These are phyloP conservation scores for Salpingus planirostris DNA, from an alignment of 2,888 invertebrate species.

Conservation along the genomic window DNA sequence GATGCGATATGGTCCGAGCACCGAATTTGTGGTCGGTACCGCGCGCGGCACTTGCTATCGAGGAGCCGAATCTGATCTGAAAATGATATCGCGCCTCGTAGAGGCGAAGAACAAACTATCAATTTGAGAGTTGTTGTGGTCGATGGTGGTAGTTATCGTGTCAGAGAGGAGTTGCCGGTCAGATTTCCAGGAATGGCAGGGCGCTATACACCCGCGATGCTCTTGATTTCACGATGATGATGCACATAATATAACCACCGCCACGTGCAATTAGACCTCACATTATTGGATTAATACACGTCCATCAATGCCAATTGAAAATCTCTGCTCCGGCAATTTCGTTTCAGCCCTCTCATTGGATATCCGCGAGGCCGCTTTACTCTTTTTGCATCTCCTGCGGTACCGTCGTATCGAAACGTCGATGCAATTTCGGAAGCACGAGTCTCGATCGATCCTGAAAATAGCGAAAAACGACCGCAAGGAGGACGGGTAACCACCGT, in stretches of 20 bases:
- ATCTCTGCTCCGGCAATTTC: conserved; percentile 19
- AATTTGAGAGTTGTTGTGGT: conserved; percentile 26
- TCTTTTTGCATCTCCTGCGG: conserved; percentile 6
- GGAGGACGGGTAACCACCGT: too few species aligned
- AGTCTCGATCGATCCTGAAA: too few species aligned
- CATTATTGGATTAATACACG: conserved; percentile 19
- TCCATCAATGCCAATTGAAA: conserved; percentile 20
- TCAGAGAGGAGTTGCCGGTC: conserved; percentile 22
- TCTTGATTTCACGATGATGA: conserved; percentile 22
- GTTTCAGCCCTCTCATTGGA: conserved; percentile 4
- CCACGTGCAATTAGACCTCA: conserved; percentile 21
- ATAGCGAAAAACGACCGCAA: too few species aligned
- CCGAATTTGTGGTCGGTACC: too few species aligned
- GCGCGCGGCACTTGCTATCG: too few species aligned
- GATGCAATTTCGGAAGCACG: too few species aligned
- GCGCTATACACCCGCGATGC: conserved; percentile 14
- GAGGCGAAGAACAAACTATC: conserved; percentile 18
- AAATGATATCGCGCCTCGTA: conserved; percentile 1
- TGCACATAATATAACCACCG: conserved; percentile 17
- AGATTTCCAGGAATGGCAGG: conserved; percentile 26
- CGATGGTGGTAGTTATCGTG: conserved; percentile 23
- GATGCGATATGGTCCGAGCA: too few species aligned
- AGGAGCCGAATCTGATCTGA: too few species aligned
- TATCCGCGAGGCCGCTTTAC: conserved; percentile 3
- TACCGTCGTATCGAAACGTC: too few species aligned